These are phyloP conservation scores for Pocillopora grandis DNA, from an alignment of 92 coral and sea anemone species.

Conservation along the genomic window DNA sequence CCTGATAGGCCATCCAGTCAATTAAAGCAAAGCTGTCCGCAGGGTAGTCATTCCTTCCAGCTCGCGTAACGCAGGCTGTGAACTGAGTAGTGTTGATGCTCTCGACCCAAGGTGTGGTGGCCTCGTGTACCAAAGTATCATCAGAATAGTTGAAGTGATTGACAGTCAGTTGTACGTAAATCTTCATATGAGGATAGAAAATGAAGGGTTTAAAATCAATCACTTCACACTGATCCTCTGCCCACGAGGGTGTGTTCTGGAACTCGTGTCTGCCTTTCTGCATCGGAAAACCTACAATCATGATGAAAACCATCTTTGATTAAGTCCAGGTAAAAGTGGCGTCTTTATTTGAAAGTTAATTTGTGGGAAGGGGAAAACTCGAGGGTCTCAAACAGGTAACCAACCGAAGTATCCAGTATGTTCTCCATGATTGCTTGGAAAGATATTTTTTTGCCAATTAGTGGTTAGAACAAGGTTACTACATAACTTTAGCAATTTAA, in stretches of 20 bases:
- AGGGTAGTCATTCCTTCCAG: conserved; percentile 63
- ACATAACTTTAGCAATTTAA: too few relatives aligned
- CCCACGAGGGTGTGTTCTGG: conserved; percentile 35
- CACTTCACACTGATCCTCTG: conserved; percentile 46
- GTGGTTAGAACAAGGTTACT: too few relatives aligned
- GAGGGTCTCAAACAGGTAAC: too few relatives aligned
- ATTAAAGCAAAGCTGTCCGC: conserved; percentile 66
- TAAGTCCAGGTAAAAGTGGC: too few relatives aligned
- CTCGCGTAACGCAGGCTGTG: conserved; percentile 64
- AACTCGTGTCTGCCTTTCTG: conserved; percentile 62
- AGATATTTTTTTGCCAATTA: too few relatives aligned
- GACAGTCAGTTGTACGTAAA: conserved; percentile 46
- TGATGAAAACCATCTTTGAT: background rate
- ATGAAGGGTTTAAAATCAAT: conserved; percentile 17
- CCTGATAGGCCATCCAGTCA: conserved; percentile 62
- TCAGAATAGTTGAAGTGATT: conserved; percentile 62
- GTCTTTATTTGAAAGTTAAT: too few relatives aligned
- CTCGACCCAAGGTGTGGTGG: conserved; percentile 69
- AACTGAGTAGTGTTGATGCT: conserved; percentile 42
- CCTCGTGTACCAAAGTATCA: conserved; percentile 44
- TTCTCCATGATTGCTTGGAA: too few relatives aligned
- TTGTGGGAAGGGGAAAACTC: too few relatives aligned
- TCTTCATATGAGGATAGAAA: background rate
- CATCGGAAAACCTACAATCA: conserved; percentile 45
- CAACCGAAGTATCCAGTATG: too few relatives aligned